These are phyloP conservation scores for Amphiprion percula DNA, from an alignment of 2,113 vertebrate genomes.

Conservation along the genomic window DNA sequence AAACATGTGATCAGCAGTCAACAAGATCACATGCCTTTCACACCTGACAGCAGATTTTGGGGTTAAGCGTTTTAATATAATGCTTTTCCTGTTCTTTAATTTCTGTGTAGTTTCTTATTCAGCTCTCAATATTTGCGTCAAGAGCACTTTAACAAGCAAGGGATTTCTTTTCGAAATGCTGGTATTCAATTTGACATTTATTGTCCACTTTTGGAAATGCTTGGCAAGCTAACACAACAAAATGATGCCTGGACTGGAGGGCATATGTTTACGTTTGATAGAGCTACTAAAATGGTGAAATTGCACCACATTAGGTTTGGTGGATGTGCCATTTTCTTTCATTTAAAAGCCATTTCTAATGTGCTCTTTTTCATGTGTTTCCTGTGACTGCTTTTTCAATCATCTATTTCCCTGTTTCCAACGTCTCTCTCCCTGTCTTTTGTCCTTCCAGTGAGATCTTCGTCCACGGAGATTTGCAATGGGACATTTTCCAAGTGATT, in stretches of 20 bases:
- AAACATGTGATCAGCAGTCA: too few relatives aligned
- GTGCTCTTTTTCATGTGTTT: background rate
- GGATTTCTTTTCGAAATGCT: background rate
- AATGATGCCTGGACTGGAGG: background rate
- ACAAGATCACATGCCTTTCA: too few relatives aligned
- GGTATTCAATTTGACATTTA: constrained; percentile 8
- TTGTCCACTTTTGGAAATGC: background rate
- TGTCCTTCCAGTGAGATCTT: constrained; percentile 91
- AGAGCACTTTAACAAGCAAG: background rate
- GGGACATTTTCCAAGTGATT: constrained; percentile 99
- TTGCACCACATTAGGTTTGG: background rate
- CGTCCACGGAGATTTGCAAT: constrained; percentile 97
- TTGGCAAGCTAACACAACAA: background rate
- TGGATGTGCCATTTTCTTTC: background rate
- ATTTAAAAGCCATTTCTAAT: background rate
- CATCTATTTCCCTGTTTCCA: background rate
- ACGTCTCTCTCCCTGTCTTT: background rate
- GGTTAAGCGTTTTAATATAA: background rate
- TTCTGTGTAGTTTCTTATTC: background rate
- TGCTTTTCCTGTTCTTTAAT: background rate
- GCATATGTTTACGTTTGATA: background rate
- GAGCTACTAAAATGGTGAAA: background rate
- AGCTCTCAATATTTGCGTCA: background rate
- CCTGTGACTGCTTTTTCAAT: background rate
- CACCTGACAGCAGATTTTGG: background rate